Base-by-base conservation (phyloP, 2,888 invertebrate genomes). In the Muscina levida region DNA sequence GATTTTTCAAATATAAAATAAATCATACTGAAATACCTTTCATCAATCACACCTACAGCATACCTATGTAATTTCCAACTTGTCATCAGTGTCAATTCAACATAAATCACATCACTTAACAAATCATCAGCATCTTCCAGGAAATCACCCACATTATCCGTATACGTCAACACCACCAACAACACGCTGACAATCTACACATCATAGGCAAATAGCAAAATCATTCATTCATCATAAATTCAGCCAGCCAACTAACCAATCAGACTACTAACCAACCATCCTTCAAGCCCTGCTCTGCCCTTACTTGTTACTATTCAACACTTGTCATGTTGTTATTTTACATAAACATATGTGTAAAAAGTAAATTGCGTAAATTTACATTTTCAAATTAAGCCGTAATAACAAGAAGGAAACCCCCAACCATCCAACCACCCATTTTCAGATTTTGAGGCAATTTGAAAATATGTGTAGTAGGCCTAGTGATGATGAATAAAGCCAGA, bases 321-420 rank as follows among this genome's bases (percentile, higher is more conserved):
- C 26, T 57, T 42, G 53, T 70, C 42, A 53, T 59, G 59, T 42
- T 8, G 8, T 15, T 48, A 74, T 59, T 75, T 70, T 67, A 57
- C 72, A 76, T 71, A 66, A 72, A 76, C 57, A 67, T 67, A 70
- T 71, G 70, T 71, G 70, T 71, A 74, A 66, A 56, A 59, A 53
- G 71, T 62, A 75, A 71, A 73, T 76, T 77, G 68, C 46, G 57
- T 77, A 77, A 79, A 81, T 82, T 77, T 77, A 10, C 70, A 83
- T 77, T 65, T 79, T 79, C 59, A 79, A 81, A 82, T 83, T 81
- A 79, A 46, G 74, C 59, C 74, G 66, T 59, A 46, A 51, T 78
- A 67, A 78, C 76, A 66, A 56, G 51, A 44, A 19, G 17, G 62
- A 31, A 42, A 44, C 10, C 15, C 19, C 22, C 57, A 56, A 1